Conservation (phyloP, 2,888 invertebrate species). For the Chalcosyrphus nemorum region DNA sequence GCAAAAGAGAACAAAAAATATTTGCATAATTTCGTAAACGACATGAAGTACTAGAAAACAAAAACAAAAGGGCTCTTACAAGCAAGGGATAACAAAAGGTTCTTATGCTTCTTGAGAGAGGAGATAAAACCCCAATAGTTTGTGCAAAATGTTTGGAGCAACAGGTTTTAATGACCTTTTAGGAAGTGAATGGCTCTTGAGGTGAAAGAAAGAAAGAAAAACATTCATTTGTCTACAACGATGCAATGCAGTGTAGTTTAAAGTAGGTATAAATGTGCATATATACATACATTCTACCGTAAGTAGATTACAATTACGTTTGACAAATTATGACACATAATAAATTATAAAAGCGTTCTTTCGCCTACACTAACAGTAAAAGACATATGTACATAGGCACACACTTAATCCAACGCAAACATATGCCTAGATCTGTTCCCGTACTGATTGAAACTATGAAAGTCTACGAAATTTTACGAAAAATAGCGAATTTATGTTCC, state of each 20-base stretch:
- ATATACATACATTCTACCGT: too few species aligned
- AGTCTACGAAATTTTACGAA: too few species aligned
- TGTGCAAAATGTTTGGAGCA: not conserved
- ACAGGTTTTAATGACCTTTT: not conserved
- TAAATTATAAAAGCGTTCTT: too few species aligned
- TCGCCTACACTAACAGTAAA: too few species aligned
- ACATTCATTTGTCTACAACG: too few species aligned
- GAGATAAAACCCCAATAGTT: not conserved
- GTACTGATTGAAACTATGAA: too few species aligned
- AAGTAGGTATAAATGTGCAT: too few species aligned
- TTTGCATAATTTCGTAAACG: not conserved
- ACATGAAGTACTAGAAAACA: not conserved
- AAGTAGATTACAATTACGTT: not conserved
- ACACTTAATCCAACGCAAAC: too few species aligned
- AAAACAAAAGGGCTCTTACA: not conserved
- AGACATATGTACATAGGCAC: too few species aligned
- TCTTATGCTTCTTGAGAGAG: not conserved
- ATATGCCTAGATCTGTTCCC: too few species aligned
- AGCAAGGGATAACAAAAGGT: not conserved
- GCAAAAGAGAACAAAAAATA: not conserved
- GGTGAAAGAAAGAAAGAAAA: not conserved
- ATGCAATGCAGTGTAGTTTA: too few species aligned
- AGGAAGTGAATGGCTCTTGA: not conserved
- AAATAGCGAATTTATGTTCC: too few species aligned
- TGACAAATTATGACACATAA: not conserved